phyloP scores from a whole-genome alignment of 2,797 vertebrate genomes.

The Peromyscus aztecus region DNA sequence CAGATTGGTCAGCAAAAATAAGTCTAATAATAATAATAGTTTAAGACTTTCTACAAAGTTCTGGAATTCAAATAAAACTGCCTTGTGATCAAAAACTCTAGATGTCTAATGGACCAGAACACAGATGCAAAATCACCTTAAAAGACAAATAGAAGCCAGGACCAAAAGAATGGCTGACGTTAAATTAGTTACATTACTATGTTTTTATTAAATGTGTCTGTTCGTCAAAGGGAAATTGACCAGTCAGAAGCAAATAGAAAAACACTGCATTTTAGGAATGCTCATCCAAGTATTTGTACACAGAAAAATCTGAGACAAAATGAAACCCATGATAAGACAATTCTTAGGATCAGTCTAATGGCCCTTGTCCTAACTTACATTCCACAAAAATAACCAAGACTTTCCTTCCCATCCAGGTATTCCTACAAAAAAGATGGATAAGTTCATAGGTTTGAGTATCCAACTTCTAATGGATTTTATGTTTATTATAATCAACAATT shows the following conservation, averaged over 20 bases:
- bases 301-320: conserved; percentile 18
- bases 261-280: neutral
- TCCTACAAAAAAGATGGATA: neutral
- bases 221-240: conserved; percentile 10
- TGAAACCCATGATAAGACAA: conserved; percentile 26
- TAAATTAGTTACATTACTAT: conserved; percentile 57
- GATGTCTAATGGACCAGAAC: neutral
- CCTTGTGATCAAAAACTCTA: conserved; percentile 17
- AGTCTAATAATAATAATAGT: conserved; percentile 43
- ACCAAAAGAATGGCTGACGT: conserved; percentile 45
- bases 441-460: conserved; percentile 13
- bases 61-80: conserved; percentile 40
- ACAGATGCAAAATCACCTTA: conserved; percentile 61
- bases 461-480: neutral
- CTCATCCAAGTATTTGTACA: conserved; percentile 6
- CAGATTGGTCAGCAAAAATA: conserved; percentile 64
- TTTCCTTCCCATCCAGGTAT: conserved; percentile 24
- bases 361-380: conserved; percentile 27
- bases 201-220: conserved; percentile 60
- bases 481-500: conserved; percentile 56
- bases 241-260: conserved; percentile 48
- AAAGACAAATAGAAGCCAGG: conserved; percentile 56
- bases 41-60: conserved; percentile 62
- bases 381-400: neutral
- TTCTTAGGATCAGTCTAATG: conserved; percentile 39